These are phyloP conservation scores for Adineta ricciae DNA, from an alignment of 2,888 invertebrate species.

Conservation along the genomic window DNA sequence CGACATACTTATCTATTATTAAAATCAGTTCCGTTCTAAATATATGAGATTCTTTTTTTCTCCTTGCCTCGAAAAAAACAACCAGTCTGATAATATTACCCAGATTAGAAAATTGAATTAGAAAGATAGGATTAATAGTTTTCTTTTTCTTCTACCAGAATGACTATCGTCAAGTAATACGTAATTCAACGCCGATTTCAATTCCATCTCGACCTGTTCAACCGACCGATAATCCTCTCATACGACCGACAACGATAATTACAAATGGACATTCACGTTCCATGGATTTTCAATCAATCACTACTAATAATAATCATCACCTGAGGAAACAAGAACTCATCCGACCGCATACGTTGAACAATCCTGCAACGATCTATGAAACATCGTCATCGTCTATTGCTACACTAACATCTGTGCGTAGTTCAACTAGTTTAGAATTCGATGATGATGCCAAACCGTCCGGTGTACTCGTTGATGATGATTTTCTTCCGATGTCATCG, in stretches of 20 bases:
- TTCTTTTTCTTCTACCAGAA: not conserved
- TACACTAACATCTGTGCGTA: not conserved
- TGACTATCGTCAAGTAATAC: not conserved
- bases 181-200: not conserved
- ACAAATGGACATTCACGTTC: conserved; percentile 5
- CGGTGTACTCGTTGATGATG: conserved; percentile 32
- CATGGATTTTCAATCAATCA: not conserved
- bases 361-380: not conserved
- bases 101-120: not conserved
- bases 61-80: not conserved
- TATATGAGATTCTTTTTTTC: not conserved
- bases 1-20: not conserved
- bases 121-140: not conserved
- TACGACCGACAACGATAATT: not conserved
- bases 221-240: not conserved
- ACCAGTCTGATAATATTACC: not conserved
- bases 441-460: conserved; percentile 25
- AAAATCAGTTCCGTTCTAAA: not conserved
- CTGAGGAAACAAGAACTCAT: not conserved
- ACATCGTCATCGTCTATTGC: not conserved
- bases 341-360: not conserved
- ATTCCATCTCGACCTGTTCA: not conserved
- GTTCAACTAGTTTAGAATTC: not conserved
- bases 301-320: not conserved
- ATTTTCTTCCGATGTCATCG: conserved; percentile 32